Percentiles rank a stretch among this genome's conserved stretches.
These are phyloP conservation scores for Apodemus speciosus DNA, from an alignment of 2,113 vertebrate genomes.

Conservation along the genomic window DNA sequence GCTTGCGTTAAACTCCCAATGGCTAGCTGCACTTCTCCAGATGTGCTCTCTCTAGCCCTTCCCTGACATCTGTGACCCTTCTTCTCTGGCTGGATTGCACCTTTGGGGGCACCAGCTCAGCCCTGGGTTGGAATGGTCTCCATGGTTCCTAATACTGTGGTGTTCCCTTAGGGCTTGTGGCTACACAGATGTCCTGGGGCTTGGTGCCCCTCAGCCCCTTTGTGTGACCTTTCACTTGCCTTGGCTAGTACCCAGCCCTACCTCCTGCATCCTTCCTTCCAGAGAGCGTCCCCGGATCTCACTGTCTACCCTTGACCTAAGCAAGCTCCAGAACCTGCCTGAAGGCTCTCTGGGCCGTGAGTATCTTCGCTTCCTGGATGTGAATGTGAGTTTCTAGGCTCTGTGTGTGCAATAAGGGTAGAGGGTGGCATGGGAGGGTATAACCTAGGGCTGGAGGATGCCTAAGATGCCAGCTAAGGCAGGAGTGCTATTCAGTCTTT, in stretches of 20 bases:
- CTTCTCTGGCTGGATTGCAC: not conserved
- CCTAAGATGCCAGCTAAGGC: not conserved
- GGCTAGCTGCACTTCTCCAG: not conserved
- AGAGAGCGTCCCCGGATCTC: conserved; percentile 95
- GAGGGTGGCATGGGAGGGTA: not conserved
- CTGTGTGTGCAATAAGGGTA: not conserved
- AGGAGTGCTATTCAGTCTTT: not conserved
- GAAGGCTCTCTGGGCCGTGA: conserved; percentile 91
- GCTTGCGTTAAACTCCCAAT: not conserved
- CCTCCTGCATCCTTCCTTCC: conserved; percentile 37
- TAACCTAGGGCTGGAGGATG: not conserved
- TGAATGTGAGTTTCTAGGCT: conserved; percentile 88
- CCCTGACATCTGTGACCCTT: not conserved
- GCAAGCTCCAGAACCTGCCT: conserved; percentile 87
- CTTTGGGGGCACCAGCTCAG: not conserved
- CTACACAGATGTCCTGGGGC: not conserved
- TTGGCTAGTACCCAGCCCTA: not conserved
- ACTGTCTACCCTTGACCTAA: conserved; percentile 90
- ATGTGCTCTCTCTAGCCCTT: not conserved
- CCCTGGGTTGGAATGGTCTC: not conserved
- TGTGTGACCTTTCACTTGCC: not conserved
- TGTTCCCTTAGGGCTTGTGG: not conserved
- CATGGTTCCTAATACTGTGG: not conserved
- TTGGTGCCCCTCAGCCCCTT: not conserved
- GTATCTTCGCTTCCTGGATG: conserved; percentile 92